These are phyloP conservation scores for Festucalex cinctus DNA, from an alignment of 2,113 vertebrate species.

Conservation along the genomic window DNA sequence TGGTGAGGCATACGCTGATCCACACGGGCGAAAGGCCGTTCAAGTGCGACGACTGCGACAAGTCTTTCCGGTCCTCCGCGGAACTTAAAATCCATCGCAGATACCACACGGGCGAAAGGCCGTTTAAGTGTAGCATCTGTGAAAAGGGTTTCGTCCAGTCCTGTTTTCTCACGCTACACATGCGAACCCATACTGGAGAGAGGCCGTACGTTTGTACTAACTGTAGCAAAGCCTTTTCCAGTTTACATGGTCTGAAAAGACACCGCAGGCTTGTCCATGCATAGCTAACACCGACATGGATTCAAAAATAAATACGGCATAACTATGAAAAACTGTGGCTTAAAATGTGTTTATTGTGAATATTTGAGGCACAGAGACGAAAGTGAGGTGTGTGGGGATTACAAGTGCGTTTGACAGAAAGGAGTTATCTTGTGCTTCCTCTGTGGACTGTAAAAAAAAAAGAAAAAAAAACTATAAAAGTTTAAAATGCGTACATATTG, in stretches of 20 bases:
- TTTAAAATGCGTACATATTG: slow-evolving; percentile 46
- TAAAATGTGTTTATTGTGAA: not conserved
- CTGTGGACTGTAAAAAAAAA: slow-evolving; percentile 10
- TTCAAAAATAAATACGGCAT: not conserved
- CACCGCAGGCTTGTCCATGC: slow-evolving; percentile 65
- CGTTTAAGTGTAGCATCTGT: slow-evolving; percentile 63
- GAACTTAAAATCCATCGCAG: slow-evolving; percentile 64
- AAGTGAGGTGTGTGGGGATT: not conserved
- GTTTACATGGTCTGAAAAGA: slow-evolving; percentile 65
- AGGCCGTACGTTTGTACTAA: slow-evolving; percentile 57
- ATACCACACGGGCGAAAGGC: slow-evolving; percentile 66
- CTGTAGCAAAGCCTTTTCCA: slow-evolving; percentile 64
- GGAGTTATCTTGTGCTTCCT: not conserved
- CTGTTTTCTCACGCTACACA: slow-evolving; percentile 67
- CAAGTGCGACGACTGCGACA: slow-evolving; percentile 66
- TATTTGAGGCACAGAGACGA: not conserved
- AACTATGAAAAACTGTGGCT: not conserved
- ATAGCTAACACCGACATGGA: slow-evolving; percentile 20
- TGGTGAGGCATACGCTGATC: slow-evolving; percentile 65
- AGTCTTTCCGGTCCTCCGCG: slow-evolving; percentile 59
- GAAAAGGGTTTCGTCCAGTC: slow-evolving; percentile 68
- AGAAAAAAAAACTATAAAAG: slow-evolving; percentile 22
- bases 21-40: slow-evolving; percentile 67
- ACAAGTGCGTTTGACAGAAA: not conserved
- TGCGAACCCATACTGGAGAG: slow-evolving; percentile 68